Evolutionary conservation across 1,140 invertebrate genomes (phyloP), one percentile per base, ranked within the genome.

Genomic region (Trichonephila clavipes): DNA sequence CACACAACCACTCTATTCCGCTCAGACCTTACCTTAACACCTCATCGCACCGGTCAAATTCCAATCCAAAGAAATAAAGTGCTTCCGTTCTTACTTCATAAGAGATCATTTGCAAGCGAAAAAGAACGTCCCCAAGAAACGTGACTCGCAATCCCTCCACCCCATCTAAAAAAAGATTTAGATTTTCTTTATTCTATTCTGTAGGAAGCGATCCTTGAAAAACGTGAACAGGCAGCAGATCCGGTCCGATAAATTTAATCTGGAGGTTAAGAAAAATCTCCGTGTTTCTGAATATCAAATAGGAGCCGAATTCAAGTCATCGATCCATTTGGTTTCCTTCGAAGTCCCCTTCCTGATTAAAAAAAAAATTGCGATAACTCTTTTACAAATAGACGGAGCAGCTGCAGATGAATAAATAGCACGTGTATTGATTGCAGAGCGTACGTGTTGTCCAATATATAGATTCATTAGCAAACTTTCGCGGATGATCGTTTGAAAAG

Each of bases 221-320:
- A 51, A 87, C 44, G 85, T 87, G 85, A 87, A 44, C 44, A n/a
- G 51, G 18, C 66, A 62, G 18, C 44, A 28, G 51, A 82, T 51
- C n/a, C 85, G 85, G 85, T 34, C 59, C 85, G 61, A 62, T 87
- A 87, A 87, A 87, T 87, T 62, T 87, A 87, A 87, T 87, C 44
- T 51, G 34, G 44, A 28, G 14, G n/a, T 19, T 19, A 28, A 51
- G 59, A 28, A 16, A 51, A 44, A 51, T 12, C 19, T 18, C n/a
- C 8, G 77, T 40, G 44, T 44, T 18, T 44, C 44, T 51, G 77
- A 81, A 81, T 81, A 81, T 81, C 77, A 28, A 69, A 69, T 69
- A 24, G 1, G 77, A 82, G 44, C 21, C 40, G 77, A 28, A n/a
- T 19, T 10, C 16, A 5, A 82, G 18, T n/a, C 77, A 69, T 69